A percentile compares a stretch with the other conserved stretches of the same genome.
Conservation (phyloP, 1,140 invertebrate genomes). For the Drosophila pallidifrons region DNA sequence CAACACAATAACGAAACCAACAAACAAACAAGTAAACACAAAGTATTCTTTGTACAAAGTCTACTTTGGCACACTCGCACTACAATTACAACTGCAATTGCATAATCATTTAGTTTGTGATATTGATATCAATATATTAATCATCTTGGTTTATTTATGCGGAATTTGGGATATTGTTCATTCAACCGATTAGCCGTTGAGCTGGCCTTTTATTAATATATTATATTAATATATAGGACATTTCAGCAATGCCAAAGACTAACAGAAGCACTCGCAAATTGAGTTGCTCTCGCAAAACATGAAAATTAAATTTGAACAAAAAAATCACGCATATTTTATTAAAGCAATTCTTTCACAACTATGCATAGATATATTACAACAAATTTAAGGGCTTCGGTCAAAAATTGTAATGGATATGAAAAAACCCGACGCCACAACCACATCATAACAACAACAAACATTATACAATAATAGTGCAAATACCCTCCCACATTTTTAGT, state of each 20-base stretch:
- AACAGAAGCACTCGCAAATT: slow-evolving; percentile 14
- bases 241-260: slow-evolving; percentile 8
- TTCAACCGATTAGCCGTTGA: slow-evolving; percentile 70
- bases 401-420: slow-evolving; percentile 63
- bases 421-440: slow-evolving; percentile 45
- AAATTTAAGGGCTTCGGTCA: slow-evolving; percentile 18
- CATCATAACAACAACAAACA: slow-evolving; percentile 17
- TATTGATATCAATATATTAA: slow-evolving; percentile 28
- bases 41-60: slow-evolving; percentile 5
- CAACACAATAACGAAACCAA: slow-evolving; percentile 3
- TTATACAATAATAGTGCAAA: slow-evolving; percentile 7
- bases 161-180: slow-evolving; percentile 44
- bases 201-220: slow-evolving; percentile 44
- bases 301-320: slow-evolving; percentile 70
- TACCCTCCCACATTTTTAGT: slow-evolving; percentile 10
- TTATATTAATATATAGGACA: slow-evolving; percentile 24
- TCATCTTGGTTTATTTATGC: slow-evolving; percentile 13
- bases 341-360: slow-evolving; percentile 53
- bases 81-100: slow-evolving; percentile 10
- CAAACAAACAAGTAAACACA: background rate
- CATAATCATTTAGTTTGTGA: slow-evolving; percentile 14
- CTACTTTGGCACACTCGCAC: slow-evolving; percentile 2
- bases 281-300: slow-evolving; percentile 34
- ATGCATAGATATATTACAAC: background rate
- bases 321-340: slow-evolving; percentile 60